Evolutionary conservation across 2,888 invertebrate species (phyloP), one percentile per base, ranked within the genome.

Genomic region (Oligia latruncula): DNA sequence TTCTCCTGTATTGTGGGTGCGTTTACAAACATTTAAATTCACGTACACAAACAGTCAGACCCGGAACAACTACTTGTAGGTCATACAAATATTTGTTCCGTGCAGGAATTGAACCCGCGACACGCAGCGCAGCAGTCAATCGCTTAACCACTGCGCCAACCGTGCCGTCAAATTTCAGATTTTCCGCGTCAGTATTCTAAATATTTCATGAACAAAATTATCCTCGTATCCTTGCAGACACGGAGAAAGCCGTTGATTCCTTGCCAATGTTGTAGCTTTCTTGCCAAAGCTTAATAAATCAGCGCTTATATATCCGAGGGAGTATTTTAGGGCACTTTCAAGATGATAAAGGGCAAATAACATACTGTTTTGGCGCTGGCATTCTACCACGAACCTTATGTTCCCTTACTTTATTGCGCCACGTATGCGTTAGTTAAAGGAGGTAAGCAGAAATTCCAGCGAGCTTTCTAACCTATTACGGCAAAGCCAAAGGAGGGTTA

Each of bases 291-390:
- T 78, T 75, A 82, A 89, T 89, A 89, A 86, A 89, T 89, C 90
- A 86, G 66, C 20, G 17, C 70, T 55, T 71, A 84, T 83, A 81
- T 83, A 85, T 84, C 29, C n/a, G 77, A 65, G 75, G 83, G 88
- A 77, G 82, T 82, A 79, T 77, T 66, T 78, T 8, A 65, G 78
- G 71, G 64, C 74, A 68, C 74, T 84, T 73, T 64, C 66, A 40
- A 62, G 40, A 87, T 85, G 82, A 85, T 83, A 80, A 81, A 82
- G 77, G 62, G 81, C 74, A 87, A 89, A 89, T 87, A 79, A 87
- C 74, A 85, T 81, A 78, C 68, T 74, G 74, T 80, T 82, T 73
- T 75, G 65, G 49, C 60, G 23, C 58, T 49, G 35, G 13, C 6
- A 46, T 74, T 46, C 35, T 67, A 58, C 64, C 62, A 55, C 67